Base-by-base conservation (phyloP, 2,888 invertebrate genomes). In the Empis livida region DNA sequence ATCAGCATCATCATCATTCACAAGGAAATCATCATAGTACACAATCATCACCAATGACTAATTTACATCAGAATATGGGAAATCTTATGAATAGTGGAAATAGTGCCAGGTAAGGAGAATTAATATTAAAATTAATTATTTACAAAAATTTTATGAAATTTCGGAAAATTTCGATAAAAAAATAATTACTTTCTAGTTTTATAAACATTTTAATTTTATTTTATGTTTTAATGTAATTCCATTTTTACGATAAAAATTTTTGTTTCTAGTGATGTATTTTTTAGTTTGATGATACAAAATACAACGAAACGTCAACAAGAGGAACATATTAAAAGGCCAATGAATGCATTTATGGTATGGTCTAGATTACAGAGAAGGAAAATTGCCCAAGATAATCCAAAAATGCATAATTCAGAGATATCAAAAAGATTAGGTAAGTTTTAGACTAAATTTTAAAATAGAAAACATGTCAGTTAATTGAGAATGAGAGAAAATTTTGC, bases 271-370 rank as follows among this genome's bases (percentile, higher is more conserved):
- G 67, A 68, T 54, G 68, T 68, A 51, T 68, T 68, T 59, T 68
- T 68, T 54, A 68, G 68, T 58, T 61, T 68, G 54, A 68, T 68
- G 67, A 67, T 68, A 56, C 67, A 68, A 55, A 68, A 69, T 58
- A 67, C 68, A 64, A 64, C 67, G 60, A 68, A 68, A 50, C 64
- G 68, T 61, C 74, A 79, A 48, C 85, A 80, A 54, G 84, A 84
- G 59, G 88, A 89, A 60, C 91, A 94, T 71, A 93, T 95, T 59
- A 96, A 95, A 68, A 74, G 95, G 55, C 95, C 95, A 32, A 96
- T 96, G 95, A 96, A 96, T 70, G 95, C 95, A 1, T 95, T 95
- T 71, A 95, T 96, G 95, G 95, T 95, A 43, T 95, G 95, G 94
- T 93, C 93, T 11, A 72, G 95, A 51, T 74, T 91, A 46, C 94